Base-by-base conservation (phyloP, 2,113 vertebrate genomes). In the Neogobius melanostomus region DNA sequence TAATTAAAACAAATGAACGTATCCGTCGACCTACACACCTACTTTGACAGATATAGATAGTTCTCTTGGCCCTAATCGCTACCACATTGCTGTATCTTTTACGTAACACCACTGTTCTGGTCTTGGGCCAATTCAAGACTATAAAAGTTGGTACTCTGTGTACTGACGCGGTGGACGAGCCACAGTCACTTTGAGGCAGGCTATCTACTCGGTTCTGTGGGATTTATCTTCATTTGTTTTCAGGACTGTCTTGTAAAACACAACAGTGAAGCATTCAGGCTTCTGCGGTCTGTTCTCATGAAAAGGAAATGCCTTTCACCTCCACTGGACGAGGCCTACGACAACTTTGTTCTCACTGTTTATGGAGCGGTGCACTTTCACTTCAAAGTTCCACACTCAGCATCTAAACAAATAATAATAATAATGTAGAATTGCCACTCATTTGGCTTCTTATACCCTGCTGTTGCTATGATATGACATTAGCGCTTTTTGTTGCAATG, bases 201-300 rank as follows among this genome's bases (percentile, higher is more conserved):
- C 28, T 36, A 36, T 36, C 28, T 2, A 36, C 1, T 71, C 53
- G 0, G 51, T 71, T 57, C 50, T 70, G 45, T 5, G 44, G 42
- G 68, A 80, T 85, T 76, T 77, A 87, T 65, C 75, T 77, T 66
- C 70, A 51, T 74, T 64, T 0, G 6, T 72, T 74, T 81, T 62
- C 68, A 60, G 64, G 52, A 63, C 16, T 16, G 17, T 56, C 75
- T 75, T 82, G 66, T 83, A 75, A 86, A 84, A 64, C n/a, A 5
- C 11, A 80, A 49, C 61, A 66, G 17, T 36, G 9, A 52, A 48
- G 9, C 8, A 2, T 12, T 36, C 53, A 44, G 21, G 28, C 66
- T 16, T 10, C 36, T 45, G 64, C 65, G 71, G 44, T 74, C 53
- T 51, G 57, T 66, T 82, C 68, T 75, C 49, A 49, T 60, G 61